Percentiles rank a stretch among this genome's conserved stretches.
These are phyloP conservation scores for Monopterus albus DNA, from an alignment of 2,113 vertebrate species.

Conservation along the genomic window DNA sequence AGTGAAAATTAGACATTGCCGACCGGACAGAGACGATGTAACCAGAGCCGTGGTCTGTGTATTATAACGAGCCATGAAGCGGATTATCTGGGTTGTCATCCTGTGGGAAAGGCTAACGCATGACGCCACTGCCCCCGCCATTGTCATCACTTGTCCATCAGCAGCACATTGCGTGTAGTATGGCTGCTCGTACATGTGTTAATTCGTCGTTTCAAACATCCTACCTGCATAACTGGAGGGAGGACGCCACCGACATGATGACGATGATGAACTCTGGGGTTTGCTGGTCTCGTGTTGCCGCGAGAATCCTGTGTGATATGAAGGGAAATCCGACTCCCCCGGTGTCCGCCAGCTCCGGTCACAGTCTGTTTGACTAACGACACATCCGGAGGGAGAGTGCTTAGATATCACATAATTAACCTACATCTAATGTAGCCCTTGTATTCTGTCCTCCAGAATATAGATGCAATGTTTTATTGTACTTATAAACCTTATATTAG, in stretches of 20 bases:
- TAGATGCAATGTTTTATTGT: too few relatives aligned
- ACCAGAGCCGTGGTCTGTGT: too few relatives aligned
- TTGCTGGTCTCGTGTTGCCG: slow-evolving; percentile 23
- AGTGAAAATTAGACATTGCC: not conserved
- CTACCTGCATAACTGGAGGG: slow-evolving; percentile 91
- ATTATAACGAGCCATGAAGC: not conserved
- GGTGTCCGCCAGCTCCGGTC: slow-evolving; percentile 1
- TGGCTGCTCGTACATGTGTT: not conserved
- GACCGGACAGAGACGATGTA: too few relatives aligned
- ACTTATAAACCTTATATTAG: too few relatives aligned
- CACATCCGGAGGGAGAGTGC: not conserved
- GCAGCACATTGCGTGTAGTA: not conserved
- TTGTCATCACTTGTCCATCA: not conserved
- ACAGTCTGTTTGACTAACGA: not conserved
- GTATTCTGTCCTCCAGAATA: too few relatives aligned
- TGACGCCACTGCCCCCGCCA: slow-evolving; percentile 5
- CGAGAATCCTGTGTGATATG: slow-evolving; percentile 24
- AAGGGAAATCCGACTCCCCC: not conserved
- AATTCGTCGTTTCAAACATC: not conserved
- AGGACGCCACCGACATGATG: slow-evolving; percentile 78
- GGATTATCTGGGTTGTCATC: slow-evolving; percentile 37
- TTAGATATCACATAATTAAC: too few relatives aligned
- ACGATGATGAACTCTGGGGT: not conserved
- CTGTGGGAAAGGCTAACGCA: not conserved
- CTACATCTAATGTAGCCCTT: too few relatives aligned